Evolutionary conservation across 2,113 vertebrate genomes (phyloP).

Genomic region (Picathartes gymnocephalus): DNA sequence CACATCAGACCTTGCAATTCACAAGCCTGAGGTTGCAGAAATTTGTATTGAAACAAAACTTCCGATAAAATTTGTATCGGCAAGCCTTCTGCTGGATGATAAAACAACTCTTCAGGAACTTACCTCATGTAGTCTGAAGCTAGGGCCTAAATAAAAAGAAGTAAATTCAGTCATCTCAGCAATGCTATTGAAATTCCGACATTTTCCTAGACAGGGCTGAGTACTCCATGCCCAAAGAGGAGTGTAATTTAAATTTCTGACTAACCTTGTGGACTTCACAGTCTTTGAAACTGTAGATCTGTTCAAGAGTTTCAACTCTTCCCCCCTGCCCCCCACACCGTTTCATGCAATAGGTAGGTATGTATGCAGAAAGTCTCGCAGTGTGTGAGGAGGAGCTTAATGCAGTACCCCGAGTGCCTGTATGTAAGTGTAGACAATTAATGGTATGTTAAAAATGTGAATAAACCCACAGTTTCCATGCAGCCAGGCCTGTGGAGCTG

Average conservation of each 20-base stretch:
- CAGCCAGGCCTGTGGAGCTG: neutral
- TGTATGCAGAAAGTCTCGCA: neutral
- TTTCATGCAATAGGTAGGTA: neutral
- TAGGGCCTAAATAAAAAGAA: neutral
- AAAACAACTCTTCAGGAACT: neutral
- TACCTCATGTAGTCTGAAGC: neutral
- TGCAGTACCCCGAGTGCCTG: neutral
- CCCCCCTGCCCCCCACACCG: too few species aligned
- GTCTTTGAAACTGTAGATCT: neutral
- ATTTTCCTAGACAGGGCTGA: neutral
- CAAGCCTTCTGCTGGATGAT: neutral
- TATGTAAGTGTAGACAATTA: neutral
- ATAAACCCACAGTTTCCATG: neutral
- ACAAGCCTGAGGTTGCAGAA: neutral
- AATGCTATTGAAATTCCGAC: neutral
- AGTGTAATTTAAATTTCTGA: neutral
- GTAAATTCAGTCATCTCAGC: neutral
- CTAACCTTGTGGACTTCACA: neutral
- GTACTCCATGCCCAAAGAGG: neutral
- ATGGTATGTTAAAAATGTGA: neutral
- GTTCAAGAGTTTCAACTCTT: neutral
- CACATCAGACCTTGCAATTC: neutral
- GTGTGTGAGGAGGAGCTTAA: neutral
- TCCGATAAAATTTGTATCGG: neutral
- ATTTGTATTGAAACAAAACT: neutral